Conservation (phyloP, 2,888 invertebrate species). For the Cephus rjabovi region DNA sequence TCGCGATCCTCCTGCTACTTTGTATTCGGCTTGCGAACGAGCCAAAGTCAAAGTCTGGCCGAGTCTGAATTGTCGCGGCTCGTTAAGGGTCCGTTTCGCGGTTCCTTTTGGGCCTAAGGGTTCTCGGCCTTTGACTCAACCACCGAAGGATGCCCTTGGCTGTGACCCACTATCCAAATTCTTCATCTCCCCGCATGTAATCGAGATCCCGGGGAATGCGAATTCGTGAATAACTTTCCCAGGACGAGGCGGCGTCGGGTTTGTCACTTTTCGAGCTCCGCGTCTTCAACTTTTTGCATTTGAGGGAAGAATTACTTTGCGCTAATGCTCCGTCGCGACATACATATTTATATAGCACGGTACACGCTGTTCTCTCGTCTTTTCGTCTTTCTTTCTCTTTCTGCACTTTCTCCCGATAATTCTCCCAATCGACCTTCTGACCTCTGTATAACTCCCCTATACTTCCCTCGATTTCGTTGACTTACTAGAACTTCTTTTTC, state of each 20-base stretch:
- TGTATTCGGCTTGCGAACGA: constrained; percentile 33
- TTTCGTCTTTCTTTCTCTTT: constrained; percentile 12
- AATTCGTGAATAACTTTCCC: no score
- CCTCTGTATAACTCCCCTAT: no score
- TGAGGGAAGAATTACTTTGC: constrained; percentile 38
- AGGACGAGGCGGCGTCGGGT: background rate
- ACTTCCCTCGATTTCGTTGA: no score
- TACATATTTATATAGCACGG: constrained; percentile 43
- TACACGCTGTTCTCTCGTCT: background rate
- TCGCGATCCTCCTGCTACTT: constrained; percentile 23
- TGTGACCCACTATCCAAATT: background rate
- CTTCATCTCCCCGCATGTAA: no score
- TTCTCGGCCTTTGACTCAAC: constrained; percentile 10
- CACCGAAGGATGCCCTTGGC: constrained; percentile 10
- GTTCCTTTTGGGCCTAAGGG: constrained; percentile 16
- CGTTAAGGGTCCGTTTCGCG: constrained; percentile 26
- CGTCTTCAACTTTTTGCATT: constrained; percentile 38
- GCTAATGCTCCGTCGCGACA: constrained; percentile 41
- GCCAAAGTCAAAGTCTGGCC: constrained; percentile 38
- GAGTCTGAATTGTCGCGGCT: constrained; percentile 29
- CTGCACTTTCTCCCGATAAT: constrained; percentile 21
- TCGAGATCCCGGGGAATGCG: no score
- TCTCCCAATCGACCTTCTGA: constrained; percentile 17
- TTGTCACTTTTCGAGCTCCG: constrained; percentile 11
- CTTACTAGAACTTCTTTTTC: no score